phyloP scores from a whole-genome alignment of 2,888 invertebrate species.

The Margaritifera margaritifera region DNA sequence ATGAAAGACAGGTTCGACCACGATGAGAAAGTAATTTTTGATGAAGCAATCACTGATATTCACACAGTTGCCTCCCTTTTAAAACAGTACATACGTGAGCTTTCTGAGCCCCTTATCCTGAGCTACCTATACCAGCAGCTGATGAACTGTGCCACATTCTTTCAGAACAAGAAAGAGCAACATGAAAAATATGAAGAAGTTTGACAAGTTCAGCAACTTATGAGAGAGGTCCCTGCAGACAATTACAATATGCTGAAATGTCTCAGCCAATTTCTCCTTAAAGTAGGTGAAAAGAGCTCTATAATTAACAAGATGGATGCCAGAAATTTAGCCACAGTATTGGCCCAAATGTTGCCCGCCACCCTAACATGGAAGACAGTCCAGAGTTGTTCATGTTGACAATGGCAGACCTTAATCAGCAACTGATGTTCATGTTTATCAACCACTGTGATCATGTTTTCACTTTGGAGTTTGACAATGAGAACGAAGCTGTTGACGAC shows the following conservation, averaged over 20 bases:
- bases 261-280: constrained; percentile 64
- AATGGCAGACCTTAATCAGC: constrained; percentile 66
- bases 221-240: constrained; percentile 57
- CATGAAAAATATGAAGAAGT: constrained; percentile 39
- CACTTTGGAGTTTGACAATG: constrained; percentile 27
- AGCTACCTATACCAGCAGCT: constrained; percentile 59
- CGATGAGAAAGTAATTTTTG: constrained; percentile 50
- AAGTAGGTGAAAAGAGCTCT: constrained; percentile 49
- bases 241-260: constrained; percentile 67
- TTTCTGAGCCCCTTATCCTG: constrained; percentile 71
- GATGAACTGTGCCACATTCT: constrained; percentile 63
- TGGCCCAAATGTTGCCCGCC: constrained; percentile 69
- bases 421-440: constrained; percentile 66
- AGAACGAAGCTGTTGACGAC: constrained; percentile 38
- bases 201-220: constrained; percentile 33
- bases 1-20: constrained; percentile 66
- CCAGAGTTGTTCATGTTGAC: constrained; percentile 67
- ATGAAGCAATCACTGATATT: constrained; percentile 54
- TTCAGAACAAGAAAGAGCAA: constrained; percentile 41
- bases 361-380: constrained; percentile 64
- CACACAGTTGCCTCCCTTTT: constrained; percentile 71
- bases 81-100: constrained; percentile 70
- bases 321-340: constrained; percentile 68
- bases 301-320: constrained; percentile 67
- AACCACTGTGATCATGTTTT: constrained; percentile 59